Conservation (phyloP, 2,888 invertebrate species). For the Physocephala rufipes region DNA sequence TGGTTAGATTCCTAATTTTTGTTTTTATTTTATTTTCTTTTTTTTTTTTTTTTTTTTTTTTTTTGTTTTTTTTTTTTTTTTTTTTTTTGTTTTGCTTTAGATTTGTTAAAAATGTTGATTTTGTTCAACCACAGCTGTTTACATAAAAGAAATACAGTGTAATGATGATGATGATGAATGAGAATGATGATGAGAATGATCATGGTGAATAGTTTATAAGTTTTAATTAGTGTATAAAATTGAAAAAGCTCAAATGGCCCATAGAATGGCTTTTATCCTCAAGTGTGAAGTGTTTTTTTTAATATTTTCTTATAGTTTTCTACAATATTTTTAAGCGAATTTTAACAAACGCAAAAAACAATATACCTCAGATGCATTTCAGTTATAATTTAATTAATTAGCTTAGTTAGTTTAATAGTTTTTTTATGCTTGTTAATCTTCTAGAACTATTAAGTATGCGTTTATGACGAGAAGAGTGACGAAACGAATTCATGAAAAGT, state of each 20-base stretch:
- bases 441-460: neutral
- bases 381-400: conserved; percentile 60
- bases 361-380: conserved; percentile 67
- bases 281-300: too few relatives aligned
- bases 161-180: too few relatives aligned
- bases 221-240: conserved; percentile 44
- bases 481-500: neutral
- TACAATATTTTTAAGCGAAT: conserved; percentile 43
- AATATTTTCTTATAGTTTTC: conserved; percentile 45
- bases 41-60: too few relatives aligned
- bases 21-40: conserved; percentile 38
- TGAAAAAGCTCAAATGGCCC: conserved; percentile 11
- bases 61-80: too few relatives aligned
- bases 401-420: conserved; percentile 46
- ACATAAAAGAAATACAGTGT: neutral
- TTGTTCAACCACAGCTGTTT: neutral
- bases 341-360: conserved; percentile 64
- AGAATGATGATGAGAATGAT: conserved; percentile 26
- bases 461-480: neutral
- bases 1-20: conserved; percentile 38
- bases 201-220: conserved; percentile 40
- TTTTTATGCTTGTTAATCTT: conserved; percentile 28
- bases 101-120: conserved; percentile 37
- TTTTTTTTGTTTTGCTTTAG: too few relatives aligned
- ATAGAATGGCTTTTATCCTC: conserved; percentile 24